Percentiles rank a stretch among this genome's conserved stretches.
Evolutionary conservation across 2,888 invertebrate species (phyloP).

Genomic region (Pyrrhosoma nymphula): DNA sequence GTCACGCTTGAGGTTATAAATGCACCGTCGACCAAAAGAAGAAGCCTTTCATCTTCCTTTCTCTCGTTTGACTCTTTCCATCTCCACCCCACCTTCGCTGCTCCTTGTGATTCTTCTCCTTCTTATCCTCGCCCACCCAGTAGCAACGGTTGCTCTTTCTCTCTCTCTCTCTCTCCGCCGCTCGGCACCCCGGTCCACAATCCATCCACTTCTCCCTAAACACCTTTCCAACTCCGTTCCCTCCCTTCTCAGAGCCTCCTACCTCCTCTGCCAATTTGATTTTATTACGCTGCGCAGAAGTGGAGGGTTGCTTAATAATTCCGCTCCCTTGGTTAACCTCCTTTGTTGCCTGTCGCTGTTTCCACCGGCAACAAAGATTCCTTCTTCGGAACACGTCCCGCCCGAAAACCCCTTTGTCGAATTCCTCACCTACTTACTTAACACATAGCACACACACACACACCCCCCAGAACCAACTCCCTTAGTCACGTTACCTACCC

Average conservation of each 20-base stretch:
- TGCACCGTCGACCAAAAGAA: not conserved
- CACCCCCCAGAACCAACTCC: not conserved
- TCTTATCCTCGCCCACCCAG: too few relatives aligned
- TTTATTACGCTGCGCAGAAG: not conserved
- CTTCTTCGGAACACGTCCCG: constrained; percentile 20
- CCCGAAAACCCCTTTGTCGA: constrained; percentile 1
- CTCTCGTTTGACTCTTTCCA: constrained; percentile 2
- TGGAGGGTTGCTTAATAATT: constrained; percentile 24
- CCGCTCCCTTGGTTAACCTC: constrained; percentile 19
- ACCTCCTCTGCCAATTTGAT: not conserved
- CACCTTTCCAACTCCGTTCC: not conserved
- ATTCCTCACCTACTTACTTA: constrained; percentile 25
- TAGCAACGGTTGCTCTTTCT: not conserved
- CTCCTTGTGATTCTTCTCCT: too few relatives aligned
- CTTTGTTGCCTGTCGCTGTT: constrained; percentile 6
- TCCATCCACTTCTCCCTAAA: not conserved
- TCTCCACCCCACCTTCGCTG: not conserved
- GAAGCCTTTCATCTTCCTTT: constrained; percentile 25
- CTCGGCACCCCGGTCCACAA: not conserved
- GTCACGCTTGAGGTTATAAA: constrained; percentile 19
- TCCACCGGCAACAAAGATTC: constrained; percentile 26
- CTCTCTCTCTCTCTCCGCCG: not conserved
- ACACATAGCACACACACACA: not conserved
- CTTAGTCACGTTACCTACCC: not conserved
- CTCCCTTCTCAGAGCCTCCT: not conserved